These are phyloP conservation scores for Drosophila miranda DNA, from an alignment of 1,140 invertebrate species.

Conservation along the genomic window DNA sequence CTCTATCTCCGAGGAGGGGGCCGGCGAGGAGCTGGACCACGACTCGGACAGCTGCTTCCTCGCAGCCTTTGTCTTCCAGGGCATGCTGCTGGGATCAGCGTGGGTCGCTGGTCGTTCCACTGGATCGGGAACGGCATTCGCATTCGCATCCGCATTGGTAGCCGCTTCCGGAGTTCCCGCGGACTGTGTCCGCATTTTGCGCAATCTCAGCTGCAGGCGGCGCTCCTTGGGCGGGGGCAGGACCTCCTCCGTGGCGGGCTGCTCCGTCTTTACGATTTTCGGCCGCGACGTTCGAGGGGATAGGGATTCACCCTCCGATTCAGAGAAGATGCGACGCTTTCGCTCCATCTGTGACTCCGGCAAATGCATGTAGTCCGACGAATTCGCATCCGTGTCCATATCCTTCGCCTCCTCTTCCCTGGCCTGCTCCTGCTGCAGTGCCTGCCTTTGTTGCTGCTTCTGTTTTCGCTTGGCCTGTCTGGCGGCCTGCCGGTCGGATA, in stretches of 20 bases:
- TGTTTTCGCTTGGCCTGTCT: constrained; percentile 23
- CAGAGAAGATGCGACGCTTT: constrained; percentile 47
- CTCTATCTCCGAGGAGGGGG: background rate
- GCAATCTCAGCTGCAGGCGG: constrained; percentile 25
- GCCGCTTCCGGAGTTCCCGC: background rate
- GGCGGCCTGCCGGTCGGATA: constrained; percentile 41
- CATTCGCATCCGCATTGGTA: too few relatives aligned
- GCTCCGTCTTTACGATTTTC: background rate
- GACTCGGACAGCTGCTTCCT: constrained; percentile 58
- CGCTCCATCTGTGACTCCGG: constrained; percentile 28
- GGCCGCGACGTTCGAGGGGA: background rate
- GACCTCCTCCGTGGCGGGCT: constrained; percentile 5
- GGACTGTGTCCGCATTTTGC: constrained; percentile 19
- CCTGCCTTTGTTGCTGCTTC: constrained; percentile 7
- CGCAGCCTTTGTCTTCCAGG: constrained; percentile 68
- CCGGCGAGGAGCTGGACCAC: constrained; percentile 14
- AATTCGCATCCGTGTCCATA: background rate
- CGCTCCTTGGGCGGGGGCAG: constrained; percentile 22
- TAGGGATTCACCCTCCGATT: constrained; percentile 3
- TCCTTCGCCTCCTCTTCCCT: background rate
- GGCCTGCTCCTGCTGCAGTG: background rate
- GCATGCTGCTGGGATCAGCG: constrained; percentile 23
- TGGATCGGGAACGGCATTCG: too few relatives aligned
- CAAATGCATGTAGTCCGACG: constrained; percentile 21
- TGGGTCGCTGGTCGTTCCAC: background rate